A percentile compares a stretch with the other conserved stretches of the same genome.
These are phyloP conservation scores for Slavum lentiscoides DNA, from an alignment of 2,888 invertebrate species.

Conservation along the genomic window DNA sequence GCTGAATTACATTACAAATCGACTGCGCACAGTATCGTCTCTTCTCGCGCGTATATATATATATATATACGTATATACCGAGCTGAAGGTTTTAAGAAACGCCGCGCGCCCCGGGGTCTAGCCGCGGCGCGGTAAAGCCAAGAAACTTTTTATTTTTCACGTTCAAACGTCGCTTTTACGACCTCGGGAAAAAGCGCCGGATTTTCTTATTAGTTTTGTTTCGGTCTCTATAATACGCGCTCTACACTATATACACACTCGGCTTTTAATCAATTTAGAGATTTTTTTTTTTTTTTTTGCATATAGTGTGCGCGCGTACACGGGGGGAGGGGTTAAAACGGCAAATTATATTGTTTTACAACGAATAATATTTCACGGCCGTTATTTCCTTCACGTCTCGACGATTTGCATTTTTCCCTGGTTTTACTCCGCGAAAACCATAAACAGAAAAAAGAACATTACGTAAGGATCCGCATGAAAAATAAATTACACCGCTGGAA, in stretches of 20 bases:
- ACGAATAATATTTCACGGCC: slow-evolving; percentile 49
- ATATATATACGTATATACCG: no score
- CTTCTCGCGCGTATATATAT: neutral
- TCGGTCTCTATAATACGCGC: no score
- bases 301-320: no score
- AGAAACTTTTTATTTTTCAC: slow-evolving; percentile 52
- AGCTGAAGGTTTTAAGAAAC: slow-evolving; percentile 34
- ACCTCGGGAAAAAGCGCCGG: slow-evolving; percentile 34
- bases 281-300: neutral
- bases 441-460: slow-evolving; percentile 33
- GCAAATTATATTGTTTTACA: slow-evolving; percentile 44
- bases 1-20: slow-evolving; percentile 50
- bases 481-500: slow-evolving; percentile 45
- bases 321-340: neutral
- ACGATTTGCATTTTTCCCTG: slow-evolving; percentile 48
- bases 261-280: slow-evolving; percentile 51
- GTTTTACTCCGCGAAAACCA: slow-evolving; percentile 22
- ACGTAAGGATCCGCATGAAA: slow-evolving; percentile 47
- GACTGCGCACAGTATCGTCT: slow-evolving; percentile 32
- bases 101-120: slow-evolving; percentile 15
- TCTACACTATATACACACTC: no score
- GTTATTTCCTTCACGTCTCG: slow-evolving; percentile 43
- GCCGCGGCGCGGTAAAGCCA: slow-evolving; percentile 26
- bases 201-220: slow-evolving; percentile 49
- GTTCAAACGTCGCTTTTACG: slow-evolving; percentile 51